phyloP scores from a whole-genome alignment of 2,888 invertebrate genomes.

The Julus scandinavius region DNA sequence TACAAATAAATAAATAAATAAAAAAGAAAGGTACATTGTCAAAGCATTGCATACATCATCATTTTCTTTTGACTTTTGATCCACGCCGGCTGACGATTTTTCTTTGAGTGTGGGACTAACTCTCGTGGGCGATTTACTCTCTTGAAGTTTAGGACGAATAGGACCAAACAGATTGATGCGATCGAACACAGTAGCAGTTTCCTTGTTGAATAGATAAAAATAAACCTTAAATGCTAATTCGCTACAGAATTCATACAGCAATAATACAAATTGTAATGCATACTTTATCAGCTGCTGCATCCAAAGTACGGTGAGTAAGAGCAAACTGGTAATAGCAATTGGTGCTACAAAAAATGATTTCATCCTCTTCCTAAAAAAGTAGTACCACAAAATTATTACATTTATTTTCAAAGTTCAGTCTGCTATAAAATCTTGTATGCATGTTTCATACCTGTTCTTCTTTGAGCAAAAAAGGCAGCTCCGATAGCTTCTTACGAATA shows the following conservation, averaged over 20 bases:
- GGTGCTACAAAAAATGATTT: slow-evolving; percentile 81
- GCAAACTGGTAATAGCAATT: slow-evolving; percentile 90
- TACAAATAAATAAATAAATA: no score
- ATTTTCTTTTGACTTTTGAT: not conserved
- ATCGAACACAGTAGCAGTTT: slow-evolving; percentile 61
- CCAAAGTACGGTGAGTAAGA: slow-evolving; percentile 71
- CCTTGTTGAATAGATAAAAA: slow-evolving; percentile 57
- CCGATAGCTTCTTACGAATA: slow-evolving; percentile 81
- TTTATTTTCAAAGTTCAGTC: not conserved
- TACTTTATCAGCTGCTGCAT: slow-evolving; percentile 72
- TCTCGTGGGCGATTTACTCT: slow-evolving; percentile 33
- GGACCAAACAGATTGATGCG: slow-evolving; percentile 58
- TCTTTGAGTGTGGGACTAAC: slow-evolving; percentile 25
- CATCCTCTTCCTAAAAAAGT: slow-evolving; percentile 65
- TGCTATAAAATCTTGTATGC: not conserved
- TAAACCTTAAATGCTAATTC: not conserved
- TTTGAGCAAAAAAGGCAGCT: slow-evolving; percentile 72
- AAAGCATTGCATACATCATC: not conserved
- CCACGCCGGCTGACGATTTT: not conserved
- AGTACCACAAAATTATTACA: not conserved
- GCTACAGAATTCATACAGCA: not conserved
- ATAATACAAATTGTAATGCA: not conserved
- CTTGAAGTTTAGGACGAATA: slow-evolving; percentile 33
- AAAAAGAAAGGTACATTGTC: no score
- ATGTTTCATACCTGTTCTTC: slow-evolving; percentile 71